Evolutionary conservation across 2,797 vertebrate genomes (phyloP).

Genomic region (Pelochelys cantorii): DNA sequence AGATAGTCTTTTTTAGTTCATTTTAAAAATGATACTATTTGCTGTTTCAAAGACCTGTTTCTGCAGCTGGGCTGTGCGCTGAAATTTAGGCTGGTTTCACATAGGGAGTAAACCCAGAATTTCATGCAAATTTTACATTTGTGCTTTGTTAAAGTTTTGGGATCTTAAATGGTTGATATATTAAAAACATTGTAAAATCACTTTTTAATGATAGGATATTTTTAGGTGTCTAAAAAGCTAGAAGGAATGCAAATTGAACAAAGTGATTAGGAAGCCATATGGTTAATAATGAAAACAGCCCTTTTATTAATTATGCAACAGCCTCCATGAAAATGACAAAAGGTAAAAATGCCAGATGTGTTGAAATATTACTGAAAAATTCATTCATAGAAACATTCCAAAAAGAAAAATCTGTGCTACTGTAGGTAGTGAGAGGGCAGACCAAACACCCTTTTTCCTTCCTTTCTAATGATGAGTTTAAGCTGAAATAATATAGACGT

Average conservation of each 20-base stretch:
- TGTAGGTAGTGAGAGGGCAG: background rate
- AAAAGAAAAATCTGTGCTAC: background rate
- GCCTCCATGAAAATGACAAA: too few relatives aligned
- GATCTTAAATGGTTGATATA: background rate
- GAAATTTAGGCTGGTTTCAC: background rate
- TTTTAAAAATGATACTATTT: background rate
- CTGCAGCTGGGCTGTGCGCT: background rate
- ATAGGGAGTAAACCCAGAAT: background rate
- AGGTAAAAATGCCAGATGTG: background rate
- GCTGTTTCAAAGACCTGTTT: background rate
- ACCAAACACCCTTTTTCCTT: background rate
- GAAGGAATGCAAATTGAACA: background rate
- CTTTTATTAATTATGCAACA: too few relatives aligned
- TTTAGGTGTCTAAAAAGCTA: background rate
- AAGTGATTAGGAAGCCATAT: background rate
- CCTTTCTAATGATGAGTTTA: background rate
- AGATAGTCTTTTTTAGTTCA: background rate
- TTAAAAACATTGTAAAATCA: background rate
- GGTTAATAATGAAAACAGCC: background rate
- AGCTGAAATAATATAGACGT: background rate
- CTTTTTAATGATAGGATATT: background rate
- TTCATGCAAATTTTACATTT: background rate
- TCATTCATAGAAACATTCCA: background rate
- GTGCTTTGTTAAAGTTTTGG: background rate
- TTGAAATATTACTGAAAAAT: background rate